phyloP scores from a whole-genome alignment of 2,888 invertebrate genomes.

The Lymantria monacha region DNA sequence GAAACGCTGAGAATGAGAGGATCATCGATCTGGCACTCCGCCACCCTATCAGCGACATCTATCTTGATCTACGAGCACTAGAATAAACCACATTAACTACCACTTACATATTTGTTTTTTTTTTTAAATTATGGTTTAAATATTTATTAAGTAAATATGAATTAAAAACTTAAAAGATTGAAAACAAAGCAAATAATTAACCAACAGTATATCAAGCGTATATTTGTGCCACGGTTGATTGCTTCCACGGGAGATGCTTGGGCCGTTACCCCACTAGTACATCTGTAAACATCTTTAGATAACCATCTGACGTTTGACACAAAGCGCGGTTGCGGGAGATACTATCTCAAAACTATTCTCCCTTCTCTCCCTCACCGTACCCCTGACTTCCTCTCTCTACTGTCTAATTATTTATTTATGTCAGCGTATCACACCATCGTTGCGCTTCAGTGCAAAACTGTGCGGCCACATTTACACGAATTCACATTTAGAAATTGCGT shows the following conservation, averaged over 20 bases:
- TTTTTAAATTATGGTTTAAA: constrained; percentile 5
- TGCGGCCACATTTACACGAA: constrained; percentile 62
- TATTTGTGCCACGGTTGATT: constrained; percentile 68
- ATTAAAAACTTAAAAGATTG: constrained; percentile 2
- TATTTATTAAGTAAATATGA: background rate
- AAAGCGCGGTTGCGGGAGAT: constrained; percentile 79
- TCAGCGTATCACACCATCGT: constrained; percentile 75
- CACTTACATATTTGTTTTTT: constrained; percentile 2
- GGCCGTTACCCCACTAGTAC: constrained; percentile 76
- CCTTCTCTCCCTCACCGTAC: constrained; percentile 46
- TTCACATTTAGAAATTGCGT: constrained; percentile 69
- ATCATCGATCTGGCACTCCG: constrained; percentile 71
- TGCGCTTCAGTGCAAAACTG: constrained; percentile 72
- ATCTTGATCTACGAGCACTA: constrained; percentile 68
- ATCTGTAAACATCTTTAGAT: constrained; percentile 81
- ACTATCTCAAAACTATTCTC: constrained; percentile 74
- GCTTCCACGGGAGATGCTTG: constrained; percentile 60
- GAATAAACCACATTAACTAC: constrained; percentile 39
- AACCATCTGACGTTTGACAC: constrained; percentile 81
- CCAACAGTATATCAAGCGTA: constrained; percentile 61
- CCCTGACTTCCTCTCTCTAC: constrained; percentile 61
- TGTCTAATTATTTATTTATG: constrained; percentile 81
- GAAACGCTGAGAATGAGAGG: constrained; percentile 51
- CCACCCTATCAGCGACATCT: constrained; percentile 75
- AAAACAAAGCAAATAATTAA: constrained; percentile 68